Evolutionary conservation across 2,113 vertebrate species (phyloP).

Genomic region (Trinectes maculatus): DNA sequence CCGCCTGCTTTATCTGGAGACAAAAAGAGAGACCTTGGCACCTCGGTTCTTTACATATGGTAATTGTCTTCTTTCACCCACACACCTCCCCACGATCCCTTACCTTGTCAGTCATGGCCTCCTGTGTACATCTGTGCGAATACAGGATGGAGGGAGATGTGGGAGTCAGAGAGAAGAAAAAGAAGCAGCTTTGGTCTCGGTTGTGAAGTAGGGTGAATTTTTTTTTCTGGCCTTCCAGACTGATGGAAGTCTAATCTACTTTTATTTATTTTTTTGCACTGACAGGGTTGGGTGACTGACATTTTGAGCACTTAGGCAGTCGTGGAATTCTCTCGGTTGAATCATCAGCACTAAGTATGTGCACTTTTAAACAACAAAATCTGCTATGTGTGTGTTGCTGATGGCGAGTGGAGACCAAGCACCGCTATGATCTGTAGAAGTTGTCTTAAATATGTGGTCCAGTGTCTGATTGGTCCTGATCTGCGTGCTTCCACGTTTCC

Average conservation of each 20-base stretch:
- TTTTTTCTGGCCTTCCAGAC: conserved; percentile 39
- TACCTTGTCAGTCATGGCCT: conserved; percentile 68
- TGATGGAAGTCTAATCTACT: conserved; percentile 34
- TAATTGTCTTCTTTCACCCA: conserved; percentile 67
- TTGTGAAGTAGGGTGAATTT: conserved; percentile 29
- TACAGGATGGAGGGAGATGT: conserved; percentile 53
- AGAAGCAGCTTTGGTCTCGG: conserved; percentile 28
- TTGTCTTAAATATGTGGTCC: too few relatives aligned
- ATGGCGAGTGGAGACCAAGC: not conserved
- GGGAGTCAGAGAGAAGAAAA: conserved; percentile 33
- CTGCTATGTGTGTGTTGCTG: not conserved
- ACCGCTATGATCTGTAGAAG: not conserved
- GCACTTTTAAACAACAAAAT: not conserved
- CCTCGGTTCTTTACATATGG: conserved; percentile 75
- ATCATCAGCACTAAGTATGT: not conserved
- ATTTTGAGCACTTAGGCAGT: conserved; percentile 15
- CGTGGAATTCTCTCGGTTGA: not conserved
- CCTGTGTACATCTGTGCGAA: conserved; percentile 61
- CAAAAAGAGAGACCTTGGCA: conserved; percentile 65
- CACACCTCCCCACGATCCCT: conserved; percentile 46
- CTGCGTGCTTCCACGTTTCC: too few relatives aligned
- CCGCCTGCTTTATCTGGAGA: conserved; percentile 64
- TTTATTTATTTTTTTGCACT: not conserved
- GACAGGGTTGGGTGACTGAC: conserved; percentile 3
- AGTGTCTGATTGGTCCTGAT: too few relatives aligned